Evolutionary conservation across 2,113 vertebrate genomes (phyloP), one percentile per base, ranked within the genome.

Genomic region (Myotis lucifugus): DNA sequence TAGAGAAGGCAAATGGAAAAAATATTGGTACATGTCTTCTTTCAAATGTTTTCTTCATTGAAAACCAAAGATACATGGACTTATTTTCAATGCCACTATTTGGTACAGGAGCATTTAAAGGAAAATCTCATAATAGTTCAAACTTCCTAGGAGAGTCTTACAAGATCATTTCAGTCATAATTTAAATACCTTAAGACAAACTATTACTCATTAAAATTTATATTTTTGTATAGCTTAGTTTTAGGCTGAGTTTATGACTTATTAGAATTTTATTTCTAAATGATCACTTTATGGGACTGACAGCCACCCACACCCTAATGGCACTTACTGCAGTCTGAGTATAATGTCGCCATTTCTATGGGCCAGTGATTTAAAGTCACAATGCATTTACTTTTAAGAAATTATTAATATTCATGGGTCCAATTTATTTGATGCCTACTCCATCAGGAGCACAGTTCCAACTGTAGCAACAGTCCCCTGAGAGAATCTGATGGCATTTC

Each of bases 341-440:
- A 61, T 27, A 66, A 73, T 25, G 56, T 37, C 13, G 27, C 50
- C 46, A 66, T 74, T 84, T 94, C 69, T 40, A 83, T 84, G 56
- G 8, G 52, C 54, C 29, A 78, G 54, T 70, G 69, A 70, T 32
- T 77, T 66, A 46, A 10, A 87, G 77, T 73, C 89, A 54, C 66
- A 21, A 23, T 42, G 37, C 74, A 50, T 73, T 59, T 59, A 54
- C 73, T 91, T 96, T 76, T 48, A 74, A 86, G n/a, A 86, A 83
- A 73, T 61, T 32, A 91, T 88, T 90, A 90, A 94, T 92, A 94
- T 92, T 96, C 86, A 92, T 85, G 59, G 42, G 11, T 25, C n/a
- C 67, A 79, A 85, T 66, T 92, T 88, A 91, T 59, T 46, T 91
- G 54, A 70, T 85, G 56, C 12, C 74, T 64, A 19, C 48, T 86